Base-by-base conservation (phyloP, 2,113 vertebrate genomes). In the Prochilodus magdalenae region DNA sequence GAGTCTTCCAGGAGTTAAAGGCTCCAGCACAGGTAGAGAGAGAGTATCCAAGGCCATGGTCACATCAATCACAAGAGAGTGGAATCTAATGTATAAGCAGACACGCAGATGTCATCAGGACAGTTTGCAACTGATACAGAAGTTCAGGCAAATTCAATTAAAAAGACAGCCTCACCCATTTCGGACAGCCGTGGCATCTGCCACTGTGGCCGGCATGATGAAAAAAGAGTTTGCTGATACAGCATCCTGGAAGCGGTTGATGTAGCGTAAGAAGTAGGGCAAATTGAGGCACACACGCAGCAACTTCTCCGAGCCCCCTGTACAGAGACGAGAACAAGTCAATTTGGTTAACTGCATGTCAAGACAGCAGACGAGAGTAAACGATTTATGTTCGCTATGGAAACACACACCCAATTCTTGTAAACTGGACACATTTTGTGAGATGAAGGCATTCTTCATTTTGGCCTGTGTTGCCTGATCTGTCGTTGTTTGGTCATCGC, bases 161-260 rank as follows among this genome's bases (percentile, higher is more conserved):
- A 27, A 8, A 0, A 0, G 11, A 20, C 11, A 29, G 26, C 20
- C 69, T 91, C 89, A 99, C 98, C 98, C 98, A 1, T 99, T 99
- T 22, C 98, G 96, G 73, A 99, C 98, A 36, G 98, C 98, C 2
- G 98, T 99, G 88, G 98, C 98, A 66, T 99, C 98, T 3, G 97
- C 97, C 65, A 99, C 98, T 0, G 98, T 99, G 20, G 98, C 98
- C 0, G 98, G 98, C 98, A 99, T 99, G 87, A 99, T 99, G 81
- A 99, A 99, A 89, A 99, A 99, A 0, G 97, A 99, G 87, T 98
- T 99, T 84, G 98, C 97, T 0, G 96, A 95, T 62, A 99, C 97
- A 0, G 98, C 97, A n/a, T 99, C 98, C 89, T 99, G 98, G 85
- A 99, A 99, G n/a, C 98, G 96, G 90, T 99, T 99, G 86, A 99